A percentile compares a stretch with the other conserved stretches of the same genome.
These are phyloP conservation scores for Drosophila koepferae DNA, from an alignment of 2,888 invertebrate genomes.

Conservation along the genomic window DNA sequence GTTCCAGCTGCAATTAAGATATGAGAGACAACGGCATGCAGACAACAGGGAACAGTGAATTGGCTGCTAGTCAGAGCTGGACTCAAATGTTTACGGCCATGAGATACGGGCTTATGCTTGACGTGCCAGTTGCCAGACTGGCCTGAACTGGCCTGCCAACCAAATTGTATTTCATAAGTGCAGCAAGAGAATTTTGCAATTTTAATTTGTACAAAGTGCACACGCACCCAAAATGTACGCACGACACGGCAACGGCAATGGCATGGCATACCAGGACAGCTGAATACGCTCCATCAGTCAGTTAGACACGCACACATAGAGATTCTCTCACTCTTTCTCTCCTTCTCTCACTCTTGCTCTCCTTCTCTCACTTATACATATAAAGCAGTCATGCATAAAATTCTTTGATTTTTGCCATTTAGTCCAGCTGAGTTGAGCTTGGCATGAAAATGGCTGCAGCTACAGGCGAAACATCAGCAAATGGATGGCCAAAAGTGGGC, in stretches of 20 bases:
- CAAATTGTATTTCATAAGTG: conserved; percentile 64
- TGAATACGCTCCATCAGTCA: conserved; percentile 61
- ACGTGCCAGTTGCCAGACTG: conserved; percentile 28
- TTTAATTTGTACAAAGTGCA: conserved; percentile 76
- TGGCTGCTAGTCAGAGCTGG: background rate
- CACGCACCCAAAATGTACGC: conserved; percentile 41
- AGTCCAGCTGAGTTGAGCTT: conserved; percentile 35
- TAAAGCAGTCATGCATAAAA: conserved; percentile 50
- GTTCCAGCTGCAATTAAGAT: conserved; percentile 60
- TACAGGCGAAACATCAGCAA: conserved; percentile 49
- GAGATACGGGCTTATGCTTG: conserved; percentile 51
- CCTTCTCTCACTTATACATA: conserved; percentile 2
- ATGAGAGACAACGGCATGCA: conserved; percentile 35
- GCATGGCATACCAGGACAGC: conserved; percentile 18
- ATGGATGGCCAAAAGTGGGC: conserved; percentile 13
- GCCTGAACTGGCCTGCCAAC: conserved; percentile 22
- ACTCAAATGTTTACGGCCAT: conserved; percentile 66
- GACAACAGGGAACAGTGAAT: background rate
- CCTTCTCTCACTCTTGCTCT: background rate
- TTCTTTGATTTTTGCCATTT: conserved; percentile 61
- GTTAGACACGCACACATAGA: conserved; percentile 35
- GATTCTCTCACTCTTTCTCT: background rate
- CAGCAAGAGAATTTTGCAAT: conserved; percentile 72
- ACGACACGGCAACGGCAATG: conserved; percentile 7
- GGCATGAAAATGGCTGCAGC: conserved; percentile 48